These are phyloP conservation scores for Excalfactoria chinensis DNA, from an alignment of 2,113 vertebrate species.

Conservation along the genomic window DNA sequence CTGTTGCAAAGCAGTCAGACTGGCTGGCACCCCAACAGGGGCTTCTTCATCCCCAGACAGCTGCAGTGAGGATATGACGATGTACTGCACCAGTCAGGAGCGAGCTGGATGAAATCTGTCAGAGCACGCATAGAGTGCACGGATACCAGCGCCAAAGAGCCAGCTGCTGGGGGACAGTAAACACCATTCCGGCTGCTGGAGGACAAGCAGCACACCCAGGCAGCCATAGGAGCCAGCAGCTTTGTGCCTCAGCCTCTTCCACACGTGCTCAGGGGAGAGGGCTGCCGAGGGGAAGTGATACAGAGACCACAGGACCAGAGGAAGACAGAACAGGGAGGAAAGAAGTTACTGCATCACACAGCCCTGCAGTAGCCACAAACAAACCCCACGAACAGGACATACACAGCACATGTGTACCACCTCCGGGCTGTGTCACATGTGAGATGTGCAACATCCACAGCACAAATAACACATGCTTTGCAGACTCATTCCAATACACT, in stretches of 20 bases:
- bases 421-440: too few species aligned
- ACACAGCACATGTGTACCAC: background rate
- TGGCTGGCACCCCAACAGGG: slow-evolving; percentile 85
- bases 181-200: slow-evolving; percentile 79
- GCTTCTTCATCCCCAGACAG: slow-evolving; percentile 74
- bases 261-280: background rate
- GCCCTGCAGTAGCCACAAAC: too few species aligned
- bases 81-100: slow-evolving; percentile 74
- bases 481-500: too few species aligned
- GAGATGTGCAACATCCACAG: too few species aligned
- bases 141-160: slow-evolving; percentile 54
- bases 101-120: slow-evolving; percentile 2
- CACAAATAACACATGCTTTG: too few species aligned
- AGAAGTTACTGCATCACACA: too few species aligned
- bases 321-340: background rate
- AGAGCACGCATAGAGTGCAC: slow-evolving; percentile 45
- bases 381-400: too few species aligned
- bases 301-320: background rate
- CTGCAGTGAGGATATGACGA: slow-evolving; percentile 79
- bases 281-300: background rate
- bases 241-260: background rate
- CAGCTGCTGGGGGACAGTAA: slow-evolving; percentile 83
- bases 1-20: slow-evolving; percentile 87
- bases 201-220: background rate
- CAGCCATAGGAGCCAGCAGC: background rate